A percentile compares a stretch with the other conserved stretches of the same genome.
Evolutionary conservation across 2,797 vertebrate species (phyloP).

Genomic region (Eupleurogrammus muticus): DNA sequence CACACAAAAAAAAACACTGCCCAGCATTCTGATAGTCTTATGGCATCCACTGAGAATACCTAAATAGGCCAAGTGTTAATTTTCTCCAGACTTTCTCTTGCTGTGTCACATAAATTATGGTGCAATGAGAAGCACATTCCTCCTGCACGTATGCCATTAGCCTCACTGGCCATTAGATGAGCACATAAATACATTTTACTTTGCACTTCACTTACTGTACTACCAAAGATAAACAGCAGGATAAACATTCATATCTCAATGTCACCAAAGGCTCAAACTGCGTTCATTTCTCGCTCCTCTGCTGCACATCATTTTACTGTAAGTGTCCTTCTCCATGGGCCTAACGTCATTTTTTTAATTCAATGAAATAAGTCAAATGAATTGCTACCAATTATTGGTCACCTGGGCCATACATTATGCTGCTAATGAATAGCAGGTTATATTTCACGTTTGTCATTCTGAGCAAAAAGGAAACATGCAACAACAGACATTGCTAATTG

Average conservation of each 20-base stretch:
- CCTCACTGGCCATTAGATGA: conserved; percentile 50
- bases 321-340: too few relatives aligned
- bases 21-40: conserved; percentile 53
- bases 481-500: too few relatives aligned
- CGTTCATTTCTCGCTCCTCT: neutral
- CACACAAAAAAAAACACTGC: conserved; percentile 11
- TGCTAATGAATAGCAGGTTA: conserved; percentile 1
- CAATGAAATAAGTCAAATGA: too few relatives aligned
- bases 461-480: too few relatives aligned
- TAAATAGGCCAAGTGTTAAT: conserved; percentile 78
- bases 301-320: neutral
- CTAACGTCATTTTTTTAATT: conserved; percentile 9
- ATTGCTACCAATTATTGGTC: too few relatives aligned
- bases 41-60: conserved; percentile 66
- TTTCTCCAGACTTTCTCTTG: conserved; percentile 71
- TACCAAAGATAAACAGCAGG: neutral
- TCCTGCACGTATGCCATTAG: conserved; percentile 69
- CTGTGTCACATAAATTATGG: conserved; percentile 80
- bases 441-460: neutral
- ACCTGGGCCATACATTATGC: conserved; percentile 17
- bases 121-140: conserved; percentile 73
- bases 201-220: conserved; percentile 13
- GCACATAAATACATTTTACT: conserved; percentile 25
- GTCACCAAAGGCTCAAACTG: neutral
- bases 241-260: conserved; percentile 2